Evolutionary conservation across 2,888 invertebrate genomes (phyloP).

Genomic region (Drosophila greeni): DNA sequence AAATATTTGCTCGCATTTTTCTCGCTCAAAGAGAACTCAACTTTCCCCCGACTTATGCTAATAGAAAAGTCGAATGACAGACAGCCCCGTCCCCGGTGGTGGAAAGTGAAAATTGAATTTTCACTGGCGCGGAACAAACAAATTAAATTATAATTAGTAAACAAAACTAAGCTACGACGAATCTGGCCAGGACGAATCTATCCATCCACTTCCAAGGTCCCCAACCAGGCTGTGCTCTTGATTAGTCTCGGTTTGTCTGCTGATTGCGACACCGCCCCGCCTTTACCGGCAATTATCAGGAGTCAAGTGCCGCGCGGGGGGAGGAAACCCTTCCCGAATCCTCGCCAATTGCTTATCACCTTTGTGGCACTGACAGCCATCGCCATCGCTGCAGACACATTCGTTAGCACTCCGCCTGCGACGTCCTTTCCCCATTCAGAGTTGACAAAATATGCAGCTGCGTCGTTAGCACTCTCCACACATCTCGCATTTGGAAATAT

Average conservation of each 20-base stretch:
- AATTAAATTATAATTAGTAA: conserved; percentile 51
- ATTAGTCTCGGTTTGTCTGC: conserved; percentile 38
- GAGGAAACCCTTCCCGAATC: not conserved
- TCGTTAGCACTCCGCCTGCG: conserved; percentile 25
- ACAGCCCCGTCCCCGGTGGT: conserved; percentile 5
- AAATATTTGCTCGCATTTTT: conserved; percentile 41
- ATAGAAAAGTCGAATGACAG: conserved; percentile 41
- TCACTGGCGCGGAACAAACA: conserved; percentile 37
- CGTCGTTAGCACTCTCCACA: conserved; percentile 55
- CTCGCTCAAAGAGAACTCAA: conserved; percentile 10
- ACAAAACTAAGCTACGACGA: conserved; percentile 13
- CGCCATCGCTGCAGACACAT: conserved; percentile 26
- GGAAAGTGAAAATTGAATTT: conserved; percentile 43
- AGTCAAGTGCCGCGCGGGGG: conserved; percentile 10
- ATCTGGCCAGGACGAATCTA: conserved; percentile 2
- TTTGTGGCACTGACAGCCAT: conserved; percentile 25
- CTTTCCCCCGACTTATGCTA: conserved; percentile 44
- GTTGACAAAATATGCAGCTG: conserved; percentile 72
- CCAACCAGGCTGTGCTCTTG: conserved; percentile 1
- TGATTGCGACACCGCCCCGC: conserved; percentile 18
- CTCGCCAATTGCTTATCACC: conserved; percentile 35
- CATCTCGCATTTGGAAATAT: conserved; percentile 51
- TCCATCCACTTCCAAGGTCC: conserved; percentile 9
- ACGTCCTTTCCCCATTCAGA: conserved; percentile 42
- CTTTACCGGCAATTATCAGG: conserved; percentile 29